These are phyloP conservation scores for Bubo scandiacus DNA, from an alignment of 2,113 vertebrate species.

Conservation along the genomic window DNA sequence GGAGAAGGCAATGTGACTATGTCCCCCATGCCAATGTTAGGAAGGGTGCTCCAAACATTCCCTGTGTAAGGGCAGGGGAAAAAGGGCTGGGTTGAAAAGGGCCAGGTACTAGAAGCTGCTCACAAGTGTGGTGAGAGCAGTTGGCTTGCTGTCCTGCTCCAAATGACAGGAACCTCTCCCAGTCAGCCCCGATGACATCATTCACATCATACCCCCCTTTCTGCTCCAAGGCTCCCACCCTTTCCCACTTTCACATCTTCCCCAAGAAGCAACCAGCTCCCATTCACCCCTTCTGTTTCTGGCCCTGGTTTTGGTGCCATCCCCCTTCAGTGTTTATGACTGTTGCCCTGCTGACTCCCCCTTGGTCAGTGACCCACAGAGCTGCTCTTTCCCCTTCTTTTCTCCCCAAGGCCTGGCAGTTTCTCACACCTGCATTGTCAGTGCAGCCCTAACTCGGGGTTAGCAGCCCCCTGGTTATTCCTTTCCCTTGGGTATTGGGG, in stretches of 20 bases:
- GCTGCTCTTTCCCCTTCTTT: not conserved
- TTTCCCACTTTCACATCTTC: not conserved
- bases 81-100: not conserved
- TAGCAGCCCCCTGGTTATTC: not conserved
- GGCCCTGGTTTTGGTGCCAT: not conserved
- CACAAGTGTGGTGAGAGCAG: not conserved
- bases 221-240: not conserved
- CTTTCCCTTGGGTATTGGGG: not conserved
- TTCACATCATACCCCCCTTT: not conserved
- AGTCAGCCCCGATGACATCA: not conserved
- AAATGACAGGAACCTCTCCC: not conserved
- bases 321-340: not conserved
- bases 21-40: no score
- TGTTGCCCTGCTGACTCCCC: not conserved
- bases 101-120: not conserved
- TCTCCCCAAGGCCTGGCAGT: not conserved
- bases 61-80: not conserved
- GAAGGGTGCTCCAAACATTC: not conserved
- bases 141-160: not conserved
- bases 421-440: not conserved
- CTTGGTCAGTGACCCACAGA: accelerated
- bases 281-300: not conserved
- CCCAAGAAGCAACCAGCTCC: not conserved
- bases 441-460: not conserved
- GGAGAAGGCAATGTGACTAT: not conserved